Percentiles rank a stretch among this genome's conserved stretches.
phyloP scores from a whole-genome alignment of 2,113 vertebrate genomes.

The Meleagris gallopavo region DNA sequence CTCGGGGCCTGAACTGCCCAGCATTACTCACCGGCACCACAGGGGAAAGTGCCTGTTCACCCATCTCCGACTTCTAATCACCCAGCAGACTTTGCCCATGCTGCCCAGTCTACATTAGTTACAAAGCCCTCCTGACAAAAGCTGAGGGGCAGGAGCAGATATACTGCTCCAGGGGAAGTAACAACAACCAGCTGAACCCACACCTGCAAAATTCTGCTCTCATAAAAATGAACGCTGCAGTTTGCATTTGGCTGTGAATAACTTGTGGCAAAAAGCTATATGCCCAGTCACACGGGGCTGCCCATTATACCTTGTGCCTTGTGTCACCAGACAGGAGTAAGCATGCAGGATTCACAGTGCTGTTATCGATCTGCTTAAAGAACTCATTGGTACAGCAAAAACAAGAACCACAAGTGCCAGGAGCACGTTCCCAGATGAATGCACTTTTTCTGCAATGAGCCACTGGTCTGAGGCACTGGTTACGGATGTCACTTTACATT shows the following conservation, averaged over 20 bases:
- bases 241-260: not conserved
- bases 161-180: accelerated
- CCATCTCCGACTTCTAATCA: not conserved
- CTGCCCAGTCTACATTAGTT: not conserved
- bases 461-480: not conserved
- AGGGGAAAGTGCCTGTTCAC: not conserved
- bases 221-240: not conserved
- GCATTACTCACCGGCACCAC: accelerated
- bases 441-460: not conserved
- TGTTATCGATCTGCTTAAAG: not conserved
- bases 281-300: not conserved
- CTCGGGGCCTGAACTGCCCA: not conserved
- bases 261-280: not conserved
- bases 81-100: not conserved
- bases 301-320: not conserved
- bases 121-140: accelerated
- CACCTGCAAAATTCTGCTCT: not conserved
- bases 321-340: accelerated
- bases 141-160: not conserved
- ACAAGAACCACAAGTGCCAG: accelerated
- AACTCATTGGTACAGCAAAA: not conserved
- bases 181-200: not conserved
- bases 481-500: accelerated
- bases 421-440: not conserved
- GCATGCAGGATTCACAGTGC: not conserved